Percentiles rank a stretch among this genome's conserved stretches.
phyloP scores from a whole-genome alignment of 2,797 vertebrate genomes.

The Chiloscyllium punctatum region DNA sequence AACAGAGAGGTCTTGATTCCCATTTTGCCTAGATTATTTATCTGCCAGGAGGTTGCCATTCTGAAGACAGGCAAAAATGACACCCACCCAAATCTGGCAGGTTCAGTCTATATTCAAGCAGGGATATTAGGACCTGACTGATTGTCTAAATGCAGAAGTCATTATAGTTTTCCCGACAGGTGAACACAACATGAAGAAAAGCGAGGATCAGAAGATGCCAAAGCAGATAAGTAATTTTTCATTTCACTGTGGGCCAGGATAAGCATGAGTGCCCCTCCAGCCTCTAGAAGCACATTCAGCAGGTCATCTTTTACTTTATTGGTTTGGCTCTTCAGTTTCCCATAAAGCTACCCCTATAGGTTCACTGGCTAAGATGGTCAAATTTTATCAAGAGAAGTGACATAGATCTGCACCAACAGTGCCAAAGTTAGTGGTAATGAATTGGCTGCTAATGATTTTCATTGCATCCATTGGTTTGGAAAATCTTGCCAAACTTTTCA shows the following conservation, averaged over 20 bases:
- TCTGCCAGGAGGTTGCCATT: not conserved
- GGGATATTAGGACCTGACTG: not conserved
- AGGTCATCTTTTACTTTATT: too few species aligned
- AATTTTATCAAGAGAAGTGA: too few species aligned
- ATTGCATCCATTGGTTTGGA: too few species aligned
- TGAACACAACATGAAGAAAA: not conserved
- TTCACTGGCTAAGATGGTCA: too few species aligned
- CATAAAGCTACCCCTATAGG: too few species aligned
- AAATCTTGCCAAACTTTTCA: too few species aligned
- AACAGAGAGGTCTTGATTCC: not conserved
- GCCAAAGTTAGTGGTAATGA: too few species aligned
- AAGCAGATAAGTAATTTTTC: not conserved
- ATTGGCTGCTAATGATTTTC: too few species aligned
- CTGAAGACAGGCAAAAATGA: not conserved
- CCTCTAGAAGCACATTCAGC: not conserved
- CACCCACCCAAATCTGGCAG: not conserved
- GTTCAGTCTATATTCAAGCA: not conserved
- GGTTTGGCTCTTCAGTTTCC: too few species aligned
- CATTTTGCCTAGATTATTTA: not conserved
- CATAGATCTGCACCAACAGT: too few species aligned
- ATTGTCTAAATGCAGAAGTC: not conserved
- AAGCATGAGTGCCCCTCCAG: not conserved
- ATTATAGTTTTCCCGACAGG: not conserved
- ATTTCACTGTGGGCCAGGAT: not conserved
- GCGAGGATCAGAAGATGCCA: not conserved